Evolutionary conservation across 2,797 vertebrate genomes (phyloP).

Genomic region (Chaenodraco wilsoni): DNA sequence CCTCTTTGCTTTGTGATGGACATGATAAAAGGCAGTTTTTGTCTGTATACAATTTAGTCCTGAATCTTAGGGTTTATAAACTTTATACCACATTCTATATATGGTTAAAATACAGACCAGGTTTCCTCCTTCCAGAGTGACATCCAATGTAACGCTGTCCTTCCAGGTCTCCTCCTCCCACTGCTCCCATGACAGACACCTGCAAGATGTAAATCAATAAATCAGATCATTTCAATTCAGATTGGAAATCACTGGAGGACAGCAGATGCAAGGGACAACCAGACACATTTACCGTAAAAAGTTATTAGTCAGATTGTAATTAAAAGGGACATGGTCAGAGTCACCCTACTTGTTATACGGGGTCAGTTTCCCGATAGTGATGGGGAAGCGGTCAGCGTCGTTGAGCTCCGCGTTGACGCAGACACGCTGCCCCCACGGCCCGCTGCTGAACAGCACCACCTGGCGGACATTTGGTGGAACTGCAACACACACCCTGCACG

Average conservation of each 20-base stretch:
- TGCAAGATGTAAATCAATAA: conserved; percentile 35
- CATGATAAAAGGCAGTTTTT: too few species aligned
- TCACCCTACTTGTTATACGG: conserved; percentile 79
- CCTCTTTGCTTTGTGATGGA: too few species aligned
- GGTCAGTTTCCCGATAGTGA: conserved; percentile 82
- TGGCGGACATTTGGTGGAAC: conserved; percentile 73
- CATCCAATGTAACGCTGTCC: conserved; percentile 65
- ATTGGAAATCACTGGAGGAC: neutral
- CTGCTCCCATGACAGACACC: conserved; percentile 84
- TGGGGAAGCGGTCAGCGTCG: conserved; percentile 65
- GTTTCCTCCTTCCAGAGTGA: conserved; percentile 75
- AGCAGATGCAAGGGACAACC: neutral
- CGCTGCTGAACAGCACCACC: conserved; percentile 84
- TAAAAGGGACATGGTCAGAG: neutral
- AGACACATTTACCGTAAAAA: neutral
- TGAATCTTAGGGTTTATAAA: too few species aligned
- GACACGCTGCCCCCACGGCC: conserved; percentile 76
- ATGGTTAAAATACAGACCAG: conserved; percentile 38
- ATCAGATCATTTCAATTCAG: neutral
- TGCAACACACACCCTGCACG: conserved; percentile 63
- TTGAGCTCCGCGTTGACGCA: conserved; percentile 79
- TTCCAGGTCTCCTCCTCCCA: conserved; percentile 82
- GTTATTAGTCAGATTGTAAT: neutral
- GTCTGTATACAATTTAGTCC: neutral
- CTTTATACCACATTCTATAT: neutral